phyloP scores from a whole-genome alignment of 2,797 vertebrate species.

The Thunnus albacares region DNA sequence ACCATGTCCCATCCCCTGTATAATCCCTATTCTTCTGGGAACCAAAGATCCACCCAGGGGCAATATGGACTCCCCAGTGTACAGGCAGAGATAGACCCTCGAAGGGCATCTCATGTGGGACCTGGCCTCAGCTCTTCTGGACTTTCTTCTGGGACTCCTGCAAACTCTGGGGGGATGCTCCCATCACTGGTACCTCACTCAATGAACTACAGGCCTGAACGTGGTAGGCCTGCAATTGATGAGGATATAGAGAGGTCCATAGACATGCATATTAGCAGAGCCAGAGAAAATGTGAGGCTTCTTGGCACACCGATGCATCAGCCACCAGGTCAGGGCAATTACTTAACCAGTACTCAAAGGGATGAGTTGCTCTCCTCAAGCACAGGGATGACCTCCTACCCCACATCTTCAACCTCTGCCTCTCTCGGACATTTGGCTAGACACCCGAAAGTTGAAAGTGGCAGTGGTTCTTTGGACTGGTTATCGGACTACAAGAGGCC shows the following conservation, averaged over 20 bases:
- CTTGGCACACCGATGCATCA: constrained; percentile 82
- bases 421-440: constrained; percentile 24
- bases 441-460: constrained; percentile 15
- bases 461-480: constrained; percentile 54
- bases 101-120: constrained; percentile 4
- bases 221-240: constrained; percentile 70
- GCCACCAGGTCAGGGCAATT: constrained; percentile 62
- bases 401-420: constrained; percentile 29
- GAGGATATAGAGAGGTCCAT: constrained; percentile 74
- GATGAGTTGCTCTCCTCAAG: constrained; percentile 55
- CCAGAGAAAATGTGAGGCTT: constrained; percentile 77
- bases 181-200: constrained; percentile 56
- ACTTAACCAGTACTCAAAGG: constrained; percentile 78
- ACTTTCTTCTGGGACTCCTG: constrained; percentile 17
- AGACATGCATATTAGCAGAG: constrained; percentile 80
- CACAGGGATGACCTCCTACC: constrained; percentile 66
- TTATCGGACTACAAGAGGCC: constrained; percentile 37
- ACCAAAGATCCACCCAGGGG: constrained; percentile 55
- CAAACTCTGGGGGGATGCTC: constrained; percentile 45
- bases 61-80: constrained; percentile 46
- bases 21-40: constrained; percentile 86
- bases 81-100: constrained; percentile 47
- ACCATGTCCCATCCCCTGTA: constrained; percentile 87
- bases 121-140: constrained; percentile 64
- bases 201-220: constrained; percentile 74